Percentiles rank a stretch among this genome's conserved stretches.
These are phyloP conservation scores for Apostichopus leukothele DNA, from an alignment of 53 echinoderm and acorn worm species.

Conservation along the genomic window DNA sequence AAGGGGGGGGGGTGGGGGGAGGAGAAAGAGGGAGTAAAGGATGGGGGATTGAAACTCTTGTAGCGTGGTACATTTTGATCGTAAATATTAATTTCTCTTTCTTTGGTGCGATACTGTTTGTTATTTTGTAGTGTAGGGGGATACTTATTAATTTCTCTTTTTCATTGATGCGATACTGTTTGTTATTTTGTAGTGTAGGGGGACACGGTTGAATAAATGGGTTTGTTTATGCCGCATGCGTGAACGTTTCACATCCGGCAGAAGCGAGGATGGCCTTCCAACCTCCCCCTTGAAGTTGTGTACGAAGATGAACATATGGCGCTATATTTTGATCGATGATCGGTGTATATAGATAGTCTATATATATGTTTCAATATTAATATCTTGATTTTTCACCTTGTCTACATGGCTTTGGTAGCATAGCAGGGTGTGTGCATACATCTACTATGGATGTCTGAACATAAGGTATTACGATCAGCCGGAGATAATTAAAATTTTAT, in stretches of 20 bases:
- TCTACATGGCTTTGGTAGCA: neutral
- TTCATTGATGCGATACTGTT: too few relatives aligned
- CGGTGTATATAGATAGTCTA: neutral
- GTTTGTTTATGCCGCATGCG: neutral
- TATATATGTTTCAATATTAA: neutral
- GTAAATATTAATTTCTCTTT: too few relatives aligned
- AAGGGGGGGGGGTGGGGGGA: too few relatives aligned
- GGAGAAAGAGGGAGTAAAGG: too few relatives aligned
- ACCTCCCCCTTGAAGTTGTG: neutral
- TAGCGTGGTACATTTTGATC: too few relatives aligned
- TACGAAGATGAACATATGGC: neutral
- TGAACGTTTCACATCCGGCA: neutral
- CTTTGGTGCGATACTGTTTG: too few relatives aligned
- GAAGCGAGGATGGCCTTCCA: neutral
- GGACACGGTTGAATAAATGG: neutral
- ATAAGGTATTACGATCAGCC: conserved; percentile 13
- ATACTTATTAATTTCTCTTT: too few relatives aligned
- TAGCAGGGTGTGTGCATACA: neutral
- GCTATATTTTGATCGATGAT: neutral
- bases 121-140: too few relatives aligned
- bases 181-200: neutral
- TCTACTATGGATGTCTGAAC: neutral
- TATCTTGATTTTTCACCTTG: neutral
- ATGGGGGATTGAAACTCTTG: too few relatives aligned
- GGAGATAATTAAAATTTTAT: conserved; percentile 1